Percentiles rank a stretch among this genome's conserved stretches.
Conservation (phyloP, 2,113 vertebrate species). For the Heptranchias perlo region DNA sequence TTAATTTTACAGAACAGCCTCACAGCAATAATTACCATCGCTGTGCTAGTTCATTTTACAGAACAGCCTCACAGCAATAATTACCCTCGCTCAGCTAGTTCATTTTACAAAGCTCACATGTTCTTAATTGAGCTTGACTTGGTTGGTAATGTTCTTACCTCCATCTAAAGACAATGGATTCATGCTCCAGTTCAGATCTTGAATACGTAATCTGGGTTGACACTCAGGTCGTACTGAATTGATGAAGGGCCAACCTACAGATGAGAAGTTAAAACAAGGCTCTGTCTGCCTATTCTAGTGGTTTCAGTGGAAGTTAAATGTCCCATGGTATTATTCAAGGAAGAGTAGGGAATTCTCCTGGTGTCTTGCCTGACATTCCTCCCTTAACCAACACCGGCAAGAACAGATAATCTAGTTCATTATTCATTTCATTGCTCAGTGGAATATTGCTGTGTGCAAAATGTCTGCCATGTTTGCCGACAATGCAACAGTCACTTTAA, state of each 20-base stretch:
- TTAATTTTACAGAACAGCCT: too few relatives aligned
- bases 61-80: neutral
- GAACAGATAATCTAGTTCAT: too few relatives aligned
- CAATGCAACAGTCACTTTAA: too few relatives aligned
- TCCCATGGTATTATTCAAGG: too few relatives aligned
- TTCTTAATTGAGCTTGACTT: neutral
- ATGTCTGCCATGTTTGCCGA: too few relatives aligned
- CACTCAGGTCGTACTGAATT: neutral
- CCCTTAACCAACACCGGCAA: too few relatives aligned
- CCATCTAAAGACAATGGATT: neutral
- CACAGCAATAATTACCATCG: neutral
- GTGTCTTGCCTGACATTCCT: too few relatives aligned
- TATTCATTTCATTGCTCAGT: too few relatives aligned
- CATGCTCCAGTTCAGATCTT: neutral
- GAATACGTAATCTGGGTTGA: neutral
- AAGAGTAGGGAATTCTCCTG: too few relatives aligned
- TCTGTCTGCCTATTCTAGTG: neutral
- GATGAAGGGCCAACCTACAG: neutral
- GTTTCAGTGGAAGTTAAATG: too few relatives aligned
- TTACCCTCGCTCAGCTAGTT: neutral
- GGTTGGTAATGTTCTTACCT: neutral
- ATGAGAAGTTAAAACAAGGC: neutral
- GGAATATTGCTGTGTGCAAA: too few relatives aligned
- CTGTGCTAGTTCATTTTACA: neutral
- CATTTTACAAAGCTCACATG: neutral